Percentiles rank a stretch among this genome's conserved stretches.
phyloP scores from a whole-genome alignment of 2,888 invertebrate genomes.

The Philopedon plagiatum region DNA sequence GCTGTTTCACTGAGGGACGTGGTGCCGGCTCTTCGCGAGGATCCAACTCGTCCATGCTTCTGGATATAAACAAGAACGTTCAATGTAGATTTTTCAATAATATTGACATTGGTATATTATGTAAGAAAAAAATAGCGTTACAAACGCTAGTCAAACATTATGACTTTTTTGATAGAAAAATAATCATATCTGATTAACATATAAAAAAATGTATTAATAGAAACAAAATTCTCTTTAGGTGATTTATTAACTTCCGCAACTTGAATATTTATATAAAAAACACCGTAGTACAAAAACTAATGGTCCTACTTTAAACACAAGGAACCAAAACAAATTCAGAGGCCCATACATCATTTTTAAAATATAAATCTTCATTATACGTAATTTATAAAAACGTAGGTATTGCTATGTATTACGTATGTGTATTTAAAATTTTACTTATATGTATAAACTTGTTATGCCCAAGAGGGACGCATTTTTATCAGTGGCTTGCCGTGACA shows the following conservation, averaged over 20 bases:
- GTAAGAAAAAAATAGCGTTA: too few relatives aligned
- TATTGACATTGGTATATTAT: too few relatives aligned
- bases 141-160: background rate
- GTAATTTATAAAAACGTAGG: background rate
- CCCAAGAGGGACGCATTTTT: too few relatives aligned
- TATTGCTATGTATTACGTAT: too few relatives aligned
- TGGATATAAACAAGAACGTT: slow-evolving; percentile 53
- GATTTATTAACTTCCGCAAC: too few relatives aligned
- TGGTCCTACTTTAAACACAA: background rate
- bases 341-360: background rate
- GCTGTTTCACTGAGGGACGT: slow-evolving; percentile 75
- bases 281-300: background rate
- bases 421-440: too few relatives aligned
- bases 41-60: slow-evolving; percentile 68
- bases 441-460: too few relatives aligned
- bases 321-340: background rate
- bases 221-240: too few relatives aligned
- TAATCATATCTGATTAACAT: background rate
- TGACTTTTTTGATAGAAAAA: background rate
- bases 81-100: too few relatives aligned
- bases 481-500: too few relatives aligned
- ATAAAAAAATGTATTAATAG: too few relatives aligned
- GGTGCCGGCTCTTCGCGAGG: slow-evolving; percentile 62
- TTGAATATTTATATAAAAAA: background rate
- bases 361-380: background rate